phyloP scores from a whole-genome alignment of 2,113 vertebrate species.

The Bos indicus region DNA sequence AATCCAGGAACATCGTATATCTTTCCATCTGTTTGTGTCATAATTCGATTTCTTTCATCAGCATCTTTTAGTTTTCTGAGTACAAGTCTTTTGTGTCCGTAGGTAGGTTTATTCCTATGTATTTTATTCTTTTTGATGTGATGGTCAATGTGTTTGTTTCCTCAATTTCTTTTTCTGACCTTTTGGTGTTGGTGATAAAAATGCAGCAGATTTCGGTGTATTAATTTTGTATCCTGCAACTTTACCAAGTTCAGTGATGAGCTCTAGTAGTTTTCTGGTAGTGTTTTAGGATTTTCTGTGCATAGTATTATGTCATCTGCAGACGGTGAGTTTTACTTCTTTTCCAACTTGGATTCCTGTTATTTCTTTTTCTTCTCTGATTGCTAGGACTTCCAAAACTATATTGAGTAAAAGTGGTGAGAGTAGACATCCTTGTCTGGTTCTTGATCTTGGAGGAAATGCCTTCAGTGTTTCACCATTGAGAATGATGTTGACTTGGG shows the following conservation, averaged over 20 bases:
- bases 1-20: neutral
- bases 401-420: neutral
- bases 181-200: neutral
- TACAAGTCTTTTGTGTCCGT: neutral
- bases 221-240: neutral
- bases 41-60: neutral
- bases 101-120: neutral
- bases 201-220: neutral
- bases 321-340: neutral
- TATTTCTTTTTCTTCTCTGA: neutral
- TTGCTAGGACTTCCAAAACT: neutral
- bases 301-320: neutral
- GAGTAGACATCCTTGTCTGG: neutral
- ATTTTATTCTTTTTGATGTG: neutral
- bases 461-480: neutral
- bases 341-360: neutral
- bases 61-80: neutral
- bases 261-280: neutral
- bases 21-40: neutral
- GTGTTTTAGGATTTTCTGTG: neutral
- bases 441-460: neutral
- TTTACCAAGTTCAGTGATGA: neutral
- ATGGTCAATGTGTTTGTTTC: neutral
- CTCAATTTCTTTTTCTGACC: neutral
- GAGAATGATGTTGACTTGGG: neutral